Evolutionary conservation across 2,113 vertebrate species (phyloP).

Genomic region (Spizaetus ornatus): DNA sequence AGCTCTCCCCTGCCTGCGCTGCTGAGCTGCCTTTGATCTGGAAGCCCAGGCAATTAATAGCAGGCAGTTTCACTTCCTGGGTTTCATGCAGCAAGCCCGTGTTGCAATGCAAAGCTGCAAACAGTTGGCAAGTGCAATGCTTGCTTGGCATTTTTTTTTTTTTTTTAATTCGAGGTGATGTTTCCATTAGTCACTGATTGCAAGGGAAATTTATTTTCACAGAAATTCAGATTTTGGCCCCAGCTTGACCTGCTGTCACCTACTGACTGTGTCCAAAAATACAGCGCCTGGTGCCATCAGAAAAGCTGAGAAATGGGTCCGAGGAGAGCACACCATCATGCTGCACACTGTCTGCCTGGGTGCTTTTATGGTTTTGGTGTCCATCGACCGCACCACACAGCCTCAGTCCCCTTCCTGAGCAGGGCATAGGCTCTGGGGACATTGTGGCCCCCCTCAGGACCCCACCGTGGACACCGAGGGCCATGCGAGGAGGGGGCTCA

Average conservation of each 20-base stretch:
- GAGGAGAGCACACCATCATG: background rate
- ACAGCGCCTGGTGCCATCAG: background rate
- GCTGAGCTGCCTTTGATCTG: constrained; percentile 54
- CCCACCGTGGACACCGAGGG: fast-evolving
- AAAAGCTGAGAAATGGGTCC: background rate
- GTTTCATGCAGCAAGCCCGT: constrained; percentile 55
- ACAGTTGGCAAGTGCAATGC: constrained; percentile 51
- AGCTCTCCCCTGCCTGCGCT: constrained; percentile 3
- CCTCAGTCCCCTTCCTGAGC: fast-evolving
- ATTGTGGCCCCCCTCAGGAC: background rate
- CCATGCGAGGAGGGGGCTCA: background rate
- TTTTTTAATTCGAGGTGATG: constrained; percentile 2
- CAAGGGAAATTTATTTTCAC: background rate
- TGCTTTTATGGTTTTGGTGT: background rate
- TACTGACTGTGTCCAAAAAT: background rate
- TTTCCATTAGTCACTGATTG: constrained; percentile 54
- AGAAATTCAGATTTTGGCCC: constrained; percentile 1
- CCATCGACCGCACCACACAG: fast-evolving
- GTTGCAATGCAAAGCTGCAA: constrained; percentile 64
- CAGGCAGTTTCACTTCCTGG: constrained; percentile 69
- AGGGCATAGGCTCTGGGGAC: background rate
- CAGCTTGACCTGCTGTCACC: background rate
- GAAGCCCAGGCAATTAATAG: constrained; percentile 38
- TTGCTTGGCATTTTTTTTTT: constrained; percentile 32
- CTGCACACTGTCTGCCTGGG: background rate